These are phyloP conservation scores for Caenorhabditis drosophilae DNA, from an alignment of 2,888 invertebrate genomes.

Conservation along the genomic window DNA sequence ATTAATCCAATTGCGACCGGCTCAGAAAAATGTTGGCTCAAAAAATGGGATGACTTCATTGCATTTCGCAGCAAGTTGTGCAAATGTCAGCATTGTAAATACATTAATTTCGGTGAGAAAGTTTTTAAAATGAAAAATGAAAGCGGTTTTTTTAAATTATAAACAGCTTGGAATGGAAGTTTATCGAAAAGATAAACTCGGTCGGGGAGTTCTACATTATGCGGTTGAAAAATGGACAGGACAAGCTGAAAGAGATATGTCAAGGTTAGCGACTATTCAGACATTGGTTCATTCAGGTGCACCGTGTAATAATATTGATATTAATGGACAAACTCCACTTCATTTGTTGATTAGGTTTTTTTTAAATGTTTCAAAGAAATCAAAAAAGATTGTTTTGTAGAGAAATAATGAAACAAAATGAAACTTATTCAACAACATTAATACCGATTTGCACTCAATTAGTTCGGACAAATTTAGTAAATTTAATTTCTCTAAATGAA, in stretches of 20 bases:
- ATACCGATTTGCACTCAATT: constrained; percentile 28
- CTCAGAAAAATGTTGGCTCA: constrained; percentile 13
- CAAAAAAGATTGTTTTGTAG: too few species aligned
- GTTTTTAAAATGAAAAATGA: neutral
- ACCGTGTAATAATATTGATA: constrained; percentile 26
- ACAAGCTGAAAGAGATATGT: constrained; percentile 37
- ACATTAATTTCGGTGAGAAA: constrained; percentile 24
- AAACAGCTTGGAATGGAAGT: constrained; percentile 31
- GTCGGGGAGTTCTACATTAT: constrained; percentile 42
- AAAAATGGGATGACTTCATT: constrained; percentile 31
- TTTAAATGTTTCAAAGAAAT: too few species aligned
- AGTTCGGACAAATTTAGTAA: constrained; percentile 24
- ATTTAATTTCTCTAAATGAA: neutral
- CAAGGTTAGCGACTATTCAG: constrained; percentile 42
- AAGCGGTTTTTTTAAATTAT: neutral
- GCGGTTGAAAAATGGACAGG: constrained; percentile 46
- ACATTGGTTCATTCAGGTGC: constrained; percentile 36
- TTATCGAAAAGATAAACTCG: constrained; percentile 24
- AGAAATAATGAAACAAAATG: constrained; percentile 25
- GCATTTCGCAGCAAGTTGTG: constrained; percentile 39
- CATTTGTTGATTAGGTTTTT: constrained; percentile 4
- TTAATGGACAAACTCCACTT: constrained; percentile 35
- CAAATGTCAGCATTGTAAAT: constrained; percentile 36
- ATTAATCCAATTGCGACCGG: constrained; percentile 30
- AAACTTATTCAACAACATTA: constrained; percentile 7